Evolutionary conservation across 1,140 invertebrate genomes (phyloP), one percentile per base, ranked within the genome.

Genomic region (Drosophila trapezifrons): DNA sequence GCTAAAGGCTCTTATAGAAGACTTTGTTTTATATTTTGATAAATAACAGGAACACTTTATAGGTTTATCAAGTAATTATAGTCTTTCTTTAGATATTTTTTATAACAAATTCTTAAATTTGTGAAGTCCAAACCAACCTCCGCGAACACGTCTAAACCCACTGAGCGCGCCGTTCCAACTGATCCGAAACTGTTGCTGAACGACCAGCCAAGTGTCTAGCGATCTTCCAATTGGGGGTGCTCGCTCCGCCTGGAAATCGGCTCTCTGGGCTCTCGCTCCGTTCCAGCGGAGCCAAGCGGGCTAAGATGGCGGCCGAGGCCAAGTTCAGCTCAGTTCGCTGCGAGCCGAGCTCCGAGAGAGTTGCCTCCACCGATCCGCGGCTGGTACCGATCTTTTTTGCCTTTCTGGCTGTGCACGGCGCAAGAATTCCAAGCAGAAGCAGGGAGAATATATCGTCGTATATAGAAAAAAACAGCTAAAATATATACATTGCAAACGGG

Each of bases 261-360:
- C 49, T 29, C 70, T 84, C 80, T 15, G 13, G n/a, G 12, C 62
- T 55, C 40, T 15, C 38, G 10, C 29, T 32, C 3, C 27, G 27
- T 83, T 76, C 71, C 80, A 82, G 43, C 43, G 40, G 35, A 46
- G 42, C 38, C 65, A 58, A 74, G 74, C 70, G 73, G 76, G 56
- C 86, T 87, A 91, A 91, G 85, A 91, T 91, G 90, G 90, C 90
- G 90, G 77, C 90, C 81, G 82, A 87, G 86, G 90, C 90, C 90
- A 90, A 91, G 90, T 91, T 91, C 90, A 89, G 84, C 60, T 89
- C 84, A 89, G 85, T 89, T 78, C 74, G 80, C 55, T 78, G 74
- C 73, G 55, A 82, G 76, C 82, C 77, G 90, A 87, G 80, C 86
- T 75, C 70, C 64, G 66, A 81, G 90, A 90, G 90, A 87, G 90